Base-by-base conservation (phyloP, 37 sponge, comb jelly and placozoan genomes). In the Beroe ovata region DNA sequence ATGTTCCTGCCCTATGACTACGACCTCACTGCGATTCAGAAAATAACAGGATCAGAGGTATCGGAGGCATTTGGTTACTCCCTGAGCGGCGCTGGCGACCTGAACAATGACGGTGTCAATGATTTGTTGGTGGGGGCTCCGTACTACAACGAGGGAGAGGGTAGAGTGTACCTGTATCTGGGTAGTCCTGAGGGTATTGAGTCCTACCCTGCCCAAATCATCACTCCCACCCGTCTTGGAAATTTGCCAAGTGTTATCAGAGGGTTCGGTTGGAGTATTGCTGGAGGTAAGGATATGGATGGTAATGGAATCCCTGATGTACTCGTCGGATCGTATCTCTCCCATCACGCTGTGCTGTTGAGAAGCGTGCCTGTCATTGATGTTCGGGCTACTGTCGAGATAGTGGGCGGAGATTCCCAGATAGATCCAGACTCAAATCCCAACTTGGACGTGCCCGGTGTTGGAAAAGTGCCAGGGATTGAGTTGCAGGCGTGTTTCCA, bases 201-300 rank as follows among this genome's bases (percentile, higher is more conserved):
- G 21, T 4, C 28, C n/a, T 21, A 20, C 35, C 47, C 54, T 21
- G 41, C 54, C 54, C 84, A 77, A 25, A 23, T 77, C 26, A 40
- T 77, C 4, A 41, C 54, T 2, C 84, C 84, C 22, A 39, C 28
- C 33, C 19, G 33, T 4, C 42, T 77, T 40, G 84, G 84, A 4
- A n/a, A n/a, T n/a, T 6, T 77, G 20, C 8, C 21, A 6, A 35
- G 25, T 25, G 25, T 6, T 36, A 42, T 77, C 23, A 33, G 25
- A 3, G 54, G 54, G 14, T 77, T 77, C 41, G 84, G 84, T 4
- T 42, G 54, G 84, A 77, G 84, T 42, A 77, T 77, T 23, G 84
- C 42, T 41, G 84, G 84, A 77, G 84, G 84, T 19, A 77, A 77
- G 54, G 84, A 77, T 36, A 42, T 77, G 84, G 84, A 77, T 20